Evolutionary conservation across 2,888 invertebrate species (phyloP).

Genomic region (Eretmocerus hayati): DNA sequence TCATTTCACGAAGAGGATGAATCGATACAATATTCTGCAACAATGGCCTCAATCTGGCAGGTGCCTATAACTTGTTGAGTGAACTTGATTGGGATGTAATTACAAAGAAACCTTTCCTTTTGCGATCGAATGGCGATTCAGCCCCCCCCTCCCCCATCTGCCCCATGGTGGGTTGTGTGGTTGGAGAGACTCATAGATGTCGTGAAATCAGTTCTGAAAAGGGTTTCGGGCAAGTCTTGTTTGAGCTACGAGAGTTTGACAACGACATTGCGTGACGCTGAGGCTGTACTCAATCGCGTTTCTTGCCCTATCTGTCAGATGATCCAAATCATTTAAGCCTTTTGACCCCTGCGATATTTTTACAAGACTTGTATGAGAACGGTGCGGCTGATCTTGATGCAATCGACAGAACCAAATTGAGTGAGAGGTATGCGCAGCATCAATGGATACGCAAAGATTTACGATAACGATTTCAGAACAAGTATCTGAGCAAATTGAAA

Average conservation of each 20-base stretch:
- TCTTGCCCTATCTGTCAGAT: conserved; percentile 31
- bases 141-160: conserved; percentile 38
- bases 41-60: too few relatives aligned
- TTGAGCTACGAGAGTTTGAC: conserved; percentile 33
- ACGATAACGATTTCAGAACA: too few relatives aligned
- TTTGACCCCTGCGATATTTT: conserved; percentile 19
- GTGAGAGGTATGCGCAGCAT: too few relatives aligned
- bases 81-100: conserved; percentile 31
- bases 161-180: conserved; percentile 46
- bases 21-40: too few relatives aligned
- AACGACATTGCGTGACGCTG: conserved; percentile 30
- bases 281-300: conserved; percentile 38
- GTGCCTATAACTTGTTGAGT: too few relatives aligned
- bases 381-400: conserved; percentile 13
- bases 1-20: too few relatives aligned
- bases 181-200: conserved; percentile 43
- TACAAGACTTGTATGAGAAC: conserved; percentile 11
- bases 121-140: conserved; percentile 35
- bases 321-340: neutral
- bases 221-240: conserved; percentile 35
- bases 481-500: too few relatives aligned
- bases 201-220: conserved; percentile 38
- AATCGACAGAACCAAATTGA: neutral
- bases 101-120: neutral
- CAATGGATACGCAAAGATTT: too few relatives aligned